Evolutionary conservation across 2,797 vertebrate species (phyloP).

Genomic region (Gadopsis marmoratus): DNA sequence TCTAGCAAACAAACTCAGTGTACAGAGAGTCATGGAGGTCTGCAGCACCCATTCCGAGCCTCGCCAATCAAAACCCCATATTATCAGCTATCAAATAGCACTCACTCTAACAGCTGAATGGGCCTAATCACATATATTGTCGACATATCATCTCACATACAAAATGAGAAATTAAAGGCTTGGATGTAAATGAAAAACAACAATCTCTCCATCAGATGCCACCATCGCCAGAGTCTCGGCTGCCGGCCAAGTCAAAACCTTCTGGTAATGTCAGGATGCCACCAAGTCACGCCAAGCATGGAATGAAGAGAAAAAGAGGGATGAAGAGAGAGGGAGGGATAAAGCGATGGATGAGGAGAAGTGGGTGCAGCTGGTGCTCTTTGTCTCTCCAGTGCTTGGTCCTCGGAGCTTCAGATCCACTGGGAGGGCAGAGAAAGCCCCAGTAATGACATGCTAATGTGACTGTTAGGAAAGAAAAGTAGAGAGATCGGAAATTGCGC

Average conservation of each 20-base stretch:
- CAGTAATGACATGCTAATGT: slow-evolving; percentile 87
- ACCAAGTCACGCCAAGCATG: slow-evolving; percentile 55
- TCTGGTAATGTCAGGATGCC: slow-evolving; percentile 65
- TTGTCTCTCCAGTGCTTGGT: slow-evolving; percentile 81
- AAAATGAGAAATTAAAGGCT: slow-evolving; percentile 54
- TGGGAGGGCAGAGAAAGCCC: slow-evolving; percentile 75
- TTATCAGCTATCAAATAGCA: slow-evolving; percentile 58
- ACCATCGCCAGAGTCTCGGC: slow-evolving; percentile 50
- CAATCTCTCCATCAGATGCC: slow-evolving; percentile 61
- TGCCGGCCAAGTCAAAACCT: slow-evolving; percentile 63
- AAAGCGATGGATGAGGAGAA: slow-evolving; percentile 77
- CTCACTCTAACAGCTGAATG: slow-evolving; percentile 56
- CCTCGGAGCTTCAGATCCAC: slow-evolving; percentile 77
- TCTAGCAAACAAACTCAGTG: slow-evolving; percentile 61
- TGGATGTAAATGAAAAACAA: slow-evolving; percentile 65
- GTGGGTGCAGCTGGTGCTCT: slow-evolving; percentile 88
- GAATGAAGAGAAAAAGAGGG: slow-evolving; percentile 56
- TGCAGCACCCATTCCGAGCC: slow-evolving; percentile 29
- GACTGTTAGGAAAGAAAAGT: slow-evolving; percentile 86
- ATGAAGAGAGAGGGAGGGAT: slow-evolving; percentile 50
- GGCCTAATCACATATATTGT: slow-evolving; percentile 75
- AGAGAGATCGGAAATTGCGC: slow-evolving; percentile 85
- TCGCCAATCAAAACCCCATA: slow-evolving; percentile 48
- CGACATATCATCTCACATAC: slow-evolving; percentile 53
- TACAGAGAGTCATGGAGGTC: slow-evolving; percentile 60